Evolutionary conservation across 2,113 vertebrate genomes (phyloP).

Genomic region (Ptilonorhynchus violaceus): DNA sequence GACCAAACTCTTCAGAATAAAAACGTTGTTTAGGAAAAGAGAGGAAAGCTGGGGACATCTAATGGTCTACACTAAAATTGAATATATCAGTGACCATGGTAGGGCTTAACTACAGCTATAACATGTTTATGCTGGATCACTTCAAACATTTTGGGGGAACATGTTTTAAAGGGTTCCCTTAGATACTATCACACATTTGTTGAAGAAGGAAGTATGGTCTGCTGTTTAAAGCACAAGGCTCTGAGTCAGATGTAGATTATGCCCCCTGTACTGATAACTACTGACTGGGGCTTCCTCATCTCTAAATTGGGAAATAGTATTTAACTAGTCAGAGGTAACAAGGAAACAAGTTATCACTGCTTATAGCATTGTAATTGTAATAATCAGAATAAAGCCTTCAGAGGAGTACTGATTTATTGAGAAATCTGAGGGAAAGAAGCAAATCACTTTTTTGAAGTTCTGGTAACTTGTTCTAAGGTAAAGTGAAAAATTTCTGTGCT

Average conservation of each 20-base stretch:
- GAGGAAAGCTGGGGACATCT: background rate
- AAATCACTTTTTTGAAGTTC: background rate
- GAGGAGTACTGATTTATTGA: background rate
- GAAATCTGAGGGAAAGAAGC: background rate
- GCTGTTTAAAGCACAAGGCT: slow-evolving; percentile 17
- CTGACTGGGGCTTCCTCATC: background rate
- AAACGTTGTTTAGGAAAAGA: background rate
- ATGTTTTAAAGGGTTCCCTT: background rate
- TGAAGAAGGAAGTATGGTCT: slow-evolving; percentile 4
- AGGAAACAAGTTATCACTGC: background rate
- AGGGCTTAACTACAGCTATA: background rate
- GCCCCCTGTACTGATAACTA: background rate
- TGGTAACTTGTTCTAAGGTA: background rate
- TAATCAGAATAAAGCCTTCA: background rate
- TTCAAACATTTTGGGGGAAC: background rate
- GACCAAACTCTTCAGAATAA: background rate
- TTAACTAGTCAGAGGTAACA: background rate
- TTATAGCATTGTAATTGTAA: background rate
- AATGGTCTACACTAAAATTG: background rate
- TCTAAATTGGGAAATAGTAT: background rate
- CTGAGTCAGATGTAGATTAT: slow-evolving; percentile 39
- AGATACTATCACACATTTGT: background rate
- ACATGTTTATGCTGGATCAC: background rate
- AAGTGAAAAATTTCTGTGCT: background rate
- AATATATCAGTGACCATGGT: background rate